Evolutionary conservation across 2,888 invertebrate species (phyloP).

Genomic region (Gari tellinella): DNA sequence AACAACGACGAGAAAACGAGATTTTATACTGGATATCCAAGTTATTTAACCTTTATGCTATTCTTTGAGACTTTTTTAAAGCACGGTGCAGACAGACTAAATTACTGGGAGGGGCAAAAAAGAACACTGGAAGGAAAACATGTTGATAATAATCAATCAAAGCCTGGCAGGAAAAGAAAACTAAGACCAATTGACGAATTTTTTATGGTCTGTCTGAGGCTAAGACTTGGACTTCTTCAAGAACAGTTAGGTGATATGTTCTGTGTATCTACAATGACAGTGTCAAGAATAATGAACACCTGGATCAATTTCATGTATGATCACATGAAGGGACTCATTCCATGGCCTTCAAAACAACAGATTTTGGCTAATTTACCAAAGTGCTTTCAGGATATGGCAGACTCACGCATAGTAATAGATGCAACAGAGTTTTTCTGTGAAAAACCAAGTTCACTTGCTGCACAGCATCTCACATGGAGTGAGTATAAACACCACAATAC

Average conservation of each 20-base stretch:
- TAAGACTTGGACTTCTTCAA: constrained; percentile 31
- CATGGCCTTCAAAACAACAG: constrained; percentile 47
- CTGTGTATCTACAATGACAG: constrained; percentile 33
- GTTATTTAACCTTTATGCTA: constrained; percentile 28
- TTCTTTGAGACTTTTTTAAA: constrained; percentile 23
- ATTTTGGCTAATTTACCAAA: constrained; percentile 23
- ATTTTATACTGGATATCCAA: constrained; percentile 42
- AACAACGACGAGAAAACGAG: constrained; percentile 24
- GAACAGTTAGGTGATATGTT: constrained; percentile 48
- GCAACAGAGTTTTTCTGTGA: constrained; percentile 44
- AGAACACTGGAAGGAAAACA: constrained; percentile 2
- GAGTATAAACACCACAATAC: constrained; percentile 48
- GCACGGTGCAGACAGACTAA: constrained; percentile 34
- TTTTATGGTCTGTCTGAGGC: constrained; percentile 31
- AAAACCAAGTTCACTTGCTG: constrained; percentile 22
- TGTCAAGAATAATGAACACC: constrained; percentile 44
- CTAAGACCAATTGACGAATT: constrained; percentile 39
- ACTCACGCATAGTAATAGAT: constrained; percentile 25
- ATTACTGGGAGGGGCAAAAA: constrained; percentile 40
- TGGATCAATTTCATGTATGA: constrained; percentile 52
- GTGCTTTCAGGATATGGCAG: constrained; percentile 9
- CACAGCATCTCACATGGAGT: constrained; percentile 40
- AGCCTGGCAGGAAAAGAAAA: constrained; percentile 33
- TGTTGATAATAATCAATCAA: not conserved
- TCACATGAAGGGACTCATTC: constrained; percentile 27